Evolutionary conservation across 2,888 invertebrate genomes (phyloP), one percentile per base, ranked within the genome.

Genomic region (Hirtodrosophila confusa): DNA sequence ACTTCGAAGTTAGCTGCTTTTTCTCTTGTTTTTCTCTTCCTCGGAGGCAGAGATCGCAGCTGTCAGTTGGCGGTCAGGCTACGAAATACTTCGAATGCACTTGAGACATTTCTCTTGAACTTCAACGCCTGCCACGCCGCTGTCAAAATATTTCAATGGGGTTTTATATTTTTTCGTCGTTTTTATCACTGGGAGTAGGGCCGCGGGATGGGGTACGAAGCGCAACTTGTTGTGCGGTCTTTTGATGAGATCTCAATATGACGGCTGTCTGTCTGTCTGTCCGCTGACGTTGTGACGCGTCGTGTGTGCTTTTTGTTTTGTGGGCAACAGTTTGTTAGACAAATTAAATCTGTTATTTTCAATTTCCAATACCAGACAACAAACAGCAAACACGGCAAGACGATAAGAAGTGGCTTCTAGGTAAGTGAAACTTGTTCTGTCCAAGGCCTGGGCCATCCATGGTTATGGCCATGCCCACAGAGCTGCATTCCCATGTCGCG

Each of bases 31-130:
- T 17, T n/a, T 11, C 8, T 43, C 50, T 23, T 35, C 9, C 37
- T 41, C 27, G 29, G 48, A 49, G 50, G 35, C 67, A 8, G 49
- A 50, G 70, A 77, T 67, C 69, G 55, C 80, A 80, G 80, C 87
- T 86, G 80, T 86, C 80, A 86, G 80, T 65, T 80, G 76, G 80
- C 60, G 69, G 69, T 56, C 75, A 51, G 68, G 54, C 68, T 55
- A 68, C 69, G 65, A 63, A 85, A 85, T 80, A 80, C 80, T 80
- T 69, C 86, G 79, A 85, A 82, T 85, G 84, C 84, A 84, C 84
- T 84, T 88, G 88, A 84, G 84, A 84, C 84, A 88, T 86, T 88
- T 84, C 84, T 86, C 88, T 86, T 73, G 86, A 84, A 84, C 86
- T 78, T 84, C 88, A 84, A 87, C 84, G 84, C 88, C 84, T 88